Evolutionary conservation across 1,140 invertebrate species (phyloP), one percentile per base, ranked within the genome.

Genomic region (Diprion similis): DNA sequence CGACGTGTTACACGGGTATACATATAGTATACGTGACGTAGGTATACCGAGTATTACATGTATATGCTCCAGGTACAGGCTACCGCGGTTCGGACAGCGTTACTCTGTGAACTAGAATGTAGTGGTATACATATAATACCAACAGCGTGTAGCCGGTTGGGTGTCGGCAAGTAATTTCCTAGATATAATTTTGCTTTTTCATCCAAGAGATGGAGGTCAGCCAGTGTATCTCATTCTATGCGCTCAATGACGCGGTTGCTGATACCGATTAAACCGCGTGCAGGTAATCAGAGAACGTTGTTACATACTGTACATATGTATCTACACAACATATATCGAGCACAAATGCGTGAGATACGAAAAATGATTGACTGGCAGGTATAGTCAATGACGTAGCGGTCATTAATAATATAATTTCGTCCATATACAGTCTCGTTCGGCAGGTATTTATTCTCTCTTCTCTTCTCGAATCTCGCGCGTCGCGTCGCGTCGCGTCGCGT

Each of bases 181-280:
- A 59, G 51, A 59, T 59, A 59, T 59, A 59, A 59, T 59, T 59
- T 59, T 59, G 51, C 51, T 59, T 59, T 59, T 59, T 59, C 51
- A 59, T 59, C 51, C n/a, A 13, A 59, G 51, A 59, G 51, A 59
- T 59, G 51, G 51, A 59, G 51, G 51, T 59, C 51, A 59, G 51
- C 51, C 51, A 59, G 51, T 59, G 51, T 59, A 59, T 59, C 51
- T 59, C 51, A 59, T 59, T 59, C 51, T 17, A 59, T 17, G 51
- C 51, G 11, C 51, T 59, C 51, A 13, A 37, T 37, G 24, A 37
- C 24, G 24, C 24, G 24, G 24, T 37, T 6, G 24, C 24, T 37
- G 24, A 37, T 37, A 37, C 24, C 24, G 24, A 37, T 37, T 37
- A 37, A 37, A 37, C 24, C 24, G 24, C 24, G 24, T 37, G 24